Percentiles rank a stretch among this genome's conserved stretches.
Evolutionary conservation across 2,113 vertebrate species (phyloP).

Genomic region (Stegostoma tigrinum): DNA sequence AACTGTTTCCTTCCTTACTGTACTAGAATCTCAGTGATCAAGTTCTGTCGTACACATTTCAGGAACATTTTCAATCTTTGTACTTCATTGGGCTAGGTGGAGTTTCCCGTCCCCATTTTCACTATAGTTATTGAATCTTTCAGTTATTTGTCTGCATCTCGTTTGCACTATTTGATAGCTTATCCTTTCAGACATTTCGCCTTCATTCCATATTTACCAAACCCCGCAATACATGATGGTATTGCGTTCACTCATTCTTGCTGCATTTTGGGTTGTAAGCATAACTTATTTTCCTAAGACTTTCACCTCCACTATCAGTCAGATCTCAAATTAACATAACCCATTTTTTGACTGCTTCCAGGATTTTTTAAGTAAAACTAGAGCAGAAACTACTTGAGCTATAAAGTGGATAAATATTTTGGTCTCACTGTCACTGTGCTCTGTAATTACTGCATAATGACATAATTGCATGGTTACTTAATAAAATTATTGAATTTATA

Average conservation of each 20-base stretch:
- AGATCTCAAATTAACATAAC: not conserved
- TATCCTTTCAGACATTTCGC: not conserved
- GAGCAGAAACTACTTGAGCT: not conserved
- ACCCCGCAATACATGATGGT: not conserved
- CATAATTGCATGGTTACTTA: not conserved
- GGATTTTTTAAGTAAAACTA: not conserved
- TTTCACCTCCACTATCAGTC: not conserved
- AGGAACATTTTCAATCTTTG: not conserved
- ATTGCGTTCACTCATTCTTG: not conserved
- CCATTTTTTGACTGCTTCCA: not conserved
- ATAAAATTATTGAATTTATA: not conserved
- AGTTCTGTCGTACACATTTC: not conserved
- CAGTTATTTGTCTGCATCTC: not conserved
- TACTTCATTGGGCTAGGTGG: not conserved
- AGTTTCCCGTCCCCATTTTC: not conserved
- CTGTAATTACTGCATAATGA: not conserved
- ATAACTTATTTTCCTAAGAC: not conserved
- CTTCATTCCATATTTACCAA: not conserved
- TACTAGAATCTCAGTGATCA: not conserved
- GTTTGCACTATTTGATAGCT: not conserved
- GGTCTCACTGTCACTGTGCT: not conserved
- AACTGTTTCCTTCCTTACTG: not conserved
- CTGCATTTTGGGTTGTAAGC: not conserved
- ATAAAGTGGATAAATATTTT: slow-evolving; percentile 9
- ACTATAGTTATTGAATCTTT: not conserved